Evolutionary conservation across 2,888 invertebrate genomes (phyloP).

Genomic region (Melinaea marsaeus): DNA sequence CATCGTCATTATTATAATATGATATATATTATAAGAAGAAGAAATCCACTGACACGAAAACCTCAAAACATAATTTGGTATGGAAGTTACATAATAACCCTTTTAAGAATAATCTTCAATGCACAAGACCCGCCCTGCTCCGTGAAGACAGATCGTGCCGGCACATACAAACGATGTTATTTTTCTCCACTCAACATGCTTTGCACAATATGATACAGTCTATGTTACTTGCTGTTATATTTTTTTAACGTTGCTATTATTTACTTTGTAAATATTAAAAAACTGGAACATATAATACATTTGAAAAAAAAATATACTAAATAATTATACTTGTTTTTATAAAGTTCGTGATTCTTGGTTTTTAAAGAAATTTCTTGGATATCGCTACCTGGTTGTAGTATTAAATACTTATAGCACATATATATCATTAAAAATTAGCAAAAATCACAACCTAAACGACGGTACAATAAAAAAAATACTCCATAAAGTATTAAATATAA

Average conservation of each 20-base stretch:
- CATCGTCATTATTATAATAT: too few relatives aligned
- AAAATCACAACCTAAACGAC: too few relatives aligned
- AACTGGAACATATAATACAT: too few relatives aligned
- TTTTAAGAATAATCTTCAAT: background rate
- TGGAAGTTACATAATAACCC: background rate
- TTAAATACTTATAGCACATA: too few relatives aligned
- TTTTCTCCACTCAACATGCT: constrained; percentile 43
- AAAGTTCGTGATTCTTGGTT: too few relatives aligned
- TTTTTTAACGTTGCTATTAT: background rate
- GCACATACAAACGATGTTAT: constrained; percentile 68
- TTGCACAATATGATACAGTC: constrained; percentile 30
- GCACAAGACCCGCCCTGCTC: constrained; percentile 19
- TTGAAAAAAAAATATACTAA: too few relatives aligned
- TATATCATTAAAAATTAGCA: too few relatives aligned
- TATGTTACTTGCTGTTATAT: constrained; percentile 9
- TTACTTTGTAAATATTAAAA: background rate
- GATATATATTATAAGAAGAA: background rate
- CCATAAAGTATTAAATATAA: background rate
- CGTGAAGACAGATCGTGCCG: constrained; percentile 59
- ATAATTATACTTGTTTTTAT: too few relatives aligned
- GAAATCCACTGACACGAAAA: background rate
- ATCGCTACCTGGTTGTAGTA: too few relatives aligned
- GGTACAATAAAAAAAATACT: too few relatives aligned
- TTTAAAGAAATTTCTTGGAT: too few relatives aligned
- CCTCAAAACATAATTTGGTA: constrained; percentile 2